Evolutionary conservation across 2,888 invertebrate species (phyloP).

Genomic region (Torymus tubicola): DNA sequence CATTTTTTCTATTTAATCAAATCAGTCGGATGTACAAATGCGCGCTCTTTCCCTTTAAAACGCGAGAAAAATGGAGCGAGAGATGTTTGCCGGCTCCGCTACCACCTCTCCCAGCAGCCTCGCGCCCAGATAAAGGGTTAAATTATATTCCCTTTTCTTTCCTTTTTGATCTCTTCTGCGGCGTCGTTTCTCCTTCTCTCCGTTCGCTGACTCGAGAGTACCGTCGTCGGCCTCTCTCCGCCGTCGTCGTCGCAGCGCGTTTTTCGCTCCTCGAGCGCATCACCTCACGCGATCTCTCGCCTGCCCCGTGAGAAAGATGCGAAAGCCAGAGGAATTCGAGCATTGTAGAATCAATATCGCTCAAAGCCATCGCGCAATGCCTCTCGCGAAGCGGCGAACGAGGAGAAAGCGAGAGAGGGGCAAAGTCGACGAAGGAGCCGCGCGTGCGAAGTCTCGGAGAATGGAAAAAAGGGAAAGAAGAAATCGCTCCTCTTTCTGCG

Average conservation of each 20-base stretch:
- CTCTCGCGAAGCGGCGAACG: neutral
- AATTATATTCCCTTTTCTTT: conserved; percentile 52
- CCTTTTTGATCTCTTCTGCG: conserved; percentile 42
- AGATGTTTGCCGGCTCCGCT: conserved; percentile 23
- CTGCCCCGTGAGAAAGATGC: conserved; percentile 9
- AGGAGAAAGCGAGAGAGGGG: neutral
- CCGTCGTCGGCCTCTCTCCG: neutral
- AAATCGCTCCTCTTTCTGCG: conserved; percentile 23
- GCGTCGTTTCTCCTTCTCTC: neutral
- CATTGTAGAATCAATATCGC: conserved; percentile 73
- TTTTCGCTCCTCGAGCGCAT: conserved; percentile 24
- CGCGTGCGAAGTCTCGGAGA: neutral
- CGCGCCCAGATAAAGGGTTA: conserved; percentile 51
- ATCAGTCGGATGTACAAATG: conserved; percentile 29
- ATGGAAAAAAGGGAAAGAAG: neutral
- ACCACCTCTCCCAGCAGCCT: neutral
- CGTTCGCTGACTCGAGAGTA: neutral
- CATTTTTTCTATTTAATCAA: conserved; percentile 43
- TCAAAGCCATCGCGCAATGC: conserved; percentile 66
- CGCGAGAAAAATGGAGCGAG: conserved; percentile 21
- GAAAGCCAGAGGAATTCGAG: conserved; percentile 66
- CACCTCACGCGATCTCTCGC: conserved; percentile 17
- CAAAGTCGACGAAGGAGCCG: neutral
- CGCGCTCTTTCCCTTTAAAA: neutral
- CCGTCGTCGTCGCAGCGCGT: conserved; percentile 24